Base-by-base conservation (phyloP, 35 echinoderm and acorn worm species). In the Eucidaris tribuloides region DNA sequence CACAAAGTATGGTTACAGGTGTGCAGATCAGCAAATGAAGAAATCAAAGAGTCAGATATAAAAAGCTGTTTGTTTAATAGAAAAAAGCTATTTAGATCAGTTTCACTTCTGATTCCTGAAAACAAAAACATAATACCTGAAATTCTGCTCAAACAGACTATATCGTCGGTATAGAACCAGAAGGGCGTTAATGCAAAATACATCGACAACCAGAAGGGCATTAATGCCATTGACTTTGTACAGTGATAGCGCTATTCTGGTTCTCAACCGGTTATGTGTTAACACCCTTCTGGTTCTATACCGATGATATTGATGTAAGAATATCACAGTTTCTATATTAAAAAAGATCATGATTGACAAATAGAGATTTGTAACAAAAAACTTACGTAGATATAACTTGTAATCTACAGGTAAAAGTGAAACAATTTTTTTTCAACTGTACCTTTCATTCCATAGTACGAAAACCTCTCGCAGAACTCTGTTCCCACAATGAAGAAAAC, bases 401-500 rank as follows among this genome's bases (percentile, higher is more conserved):
- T 11, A 11, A 17, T 13, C 11, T 7, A 19, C 7, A 33, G 18
- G 43, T 30, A 46, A 46, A 3, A 44, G 39, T 24, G 19, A 57
- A 0, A 54, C 4, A 28, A 2, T 27, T 20, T 6, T 46, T 2
- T 30, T 37, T 28, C 7, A 30, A 45, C 42, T 68, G 45, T 89
- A 97, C 94, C 90, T 86, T 87, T 87, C 94, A 97, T 97, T 25
- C 94, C 89, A 92, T 97, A 97, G 82, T 92, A 97, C 34, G 89
- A 92, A 60, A 92, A 97, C 57, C 94, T 79, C 57, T 97, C 94
- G 78, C 94, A 97, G 61, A 97, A 97, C 70, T 97, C 94, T 50
- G 90, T 97, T 3, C 94, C 89, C 22, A 97, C 86, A 37, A 97
- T 97, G 65, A 89, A 97, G 61, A 85, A 92, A 2, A 97, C 86